Evolutionary conservation across 37 sponge, comb jelly and placozoan species (phyloP).

Genomic region (Agelas oroides): DNA sequence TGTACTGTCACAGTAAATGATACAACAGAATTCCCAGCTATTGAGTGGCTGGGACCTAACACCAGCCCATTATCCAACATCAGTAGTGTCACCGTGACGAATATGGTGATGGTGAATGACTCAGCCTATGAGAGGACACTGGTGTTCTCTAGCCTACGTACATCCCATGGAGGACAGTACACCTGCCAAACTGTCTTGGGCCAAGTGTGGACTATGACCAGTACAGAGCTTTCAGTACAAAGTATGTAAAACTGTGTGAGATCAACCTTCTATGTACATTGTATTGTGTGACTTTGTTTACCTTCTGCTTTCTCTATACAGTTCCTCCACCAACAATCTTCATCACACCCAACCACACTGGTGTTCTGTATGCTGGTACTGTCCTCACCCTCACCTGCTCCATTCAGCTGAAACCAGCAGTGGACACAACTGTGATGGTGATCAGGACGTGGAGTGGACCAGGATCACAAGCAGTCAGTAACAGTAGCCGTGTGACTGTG

Average conservation of each 20-base stretch:
- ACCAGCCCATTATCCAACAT: background rate
- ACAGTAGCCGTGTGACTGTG: too few species aligned
- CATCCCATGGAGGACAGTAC: conserved; percentile 21
- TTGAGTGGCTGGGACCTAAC: background rate
- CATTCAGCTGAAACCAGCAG: background rate
- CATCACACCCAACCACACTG: background rate
- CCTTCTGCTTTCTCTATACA: background rate
- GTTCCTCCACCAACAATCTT: background rate
- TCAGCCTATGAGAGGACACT: background rate
- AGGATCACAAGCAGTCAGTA: background rate
- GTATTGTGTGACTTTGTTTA: too few species aligned
- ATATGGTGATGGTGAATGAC: background rate
- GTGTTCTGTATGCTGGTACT: background rate
- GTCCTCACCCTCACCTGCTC: conserved; percentile 17
- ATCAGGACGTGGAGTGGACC: background rate
- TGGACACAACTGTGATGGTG: conserved; percentile 6
- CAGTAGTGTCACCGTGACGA: background rate
- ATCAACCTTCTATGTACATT: too few species aligned
- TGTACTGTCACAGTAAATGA: background rate
- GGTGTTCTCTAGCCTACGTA: background rate
- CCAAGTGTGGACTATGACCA: too few species aligned
- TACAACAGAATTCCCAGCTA: background rate
- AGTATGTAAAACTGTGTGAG: too few species aligned
- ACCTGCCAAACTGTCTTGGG: background rate
- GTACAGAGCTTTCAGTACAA: too few species aligned